Base-by-base conservation (phyloP, 1,140 invertebrate species). In the Patella vulgata region DNA sequence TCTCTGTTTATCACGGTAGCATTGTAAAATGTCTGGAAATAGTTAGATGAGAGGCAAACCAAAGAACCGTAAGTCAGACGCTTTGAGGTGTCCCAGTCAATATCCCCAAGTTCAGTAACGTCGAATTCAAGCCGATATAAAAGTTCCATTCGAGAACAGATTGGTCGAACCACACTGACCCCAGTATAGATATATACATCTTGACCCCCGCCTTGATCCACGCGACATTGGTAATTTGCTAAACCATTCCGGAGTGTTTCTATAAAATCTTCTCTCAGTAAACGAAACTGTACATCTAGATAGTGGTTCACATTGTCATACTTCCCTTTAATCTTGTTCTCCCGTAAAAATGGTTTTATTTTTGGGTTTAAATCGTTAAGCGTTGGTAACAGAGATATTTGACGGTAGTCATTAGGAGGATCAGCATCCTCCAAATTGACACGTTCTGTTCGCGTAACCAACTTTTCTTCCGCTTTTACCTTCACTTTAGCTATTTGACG, bases 281-380 rank as follows among this genome's bases (percentile, higher is more conserved):
- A 81, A 14, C 90, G 81, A 73, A 92, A 92, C 70, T 94, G 92
- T 0, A 90, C 86, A 73, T 93, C 90, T 5, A 94, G 80, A 75
- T 95, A 95, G 68, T 92, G 88, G 25, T 90, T 85, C 0, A 88
- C 82, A 77, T 87, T 82, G 5, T 78, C 61, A 76, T 91, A 93
- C 0, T 80, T 73, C 2, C 90, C 90, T 43, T 87, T 69, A 0
- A 86, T 73, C 46, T 89, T 87, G 75, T 90, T 91, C n/a, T 86
- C 82, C 2, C 88, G 81, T 11, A 91, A 67, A 81, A 86, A 89
- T 8, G 80, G 77, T 44, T 63, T 55, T 44, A 68, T 61, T 11
- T 73, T 54, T 6, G 50, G 50, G 11, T 69, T 25, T 5, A 85
- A 61, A 54, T 84, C 82, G 21, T 58, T 56, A 17, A 52, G 57